Evolutionary conservation across 1,140 invertebrate genomes (phyloP).

Genomic region (Drosophila simulans): DNA sequence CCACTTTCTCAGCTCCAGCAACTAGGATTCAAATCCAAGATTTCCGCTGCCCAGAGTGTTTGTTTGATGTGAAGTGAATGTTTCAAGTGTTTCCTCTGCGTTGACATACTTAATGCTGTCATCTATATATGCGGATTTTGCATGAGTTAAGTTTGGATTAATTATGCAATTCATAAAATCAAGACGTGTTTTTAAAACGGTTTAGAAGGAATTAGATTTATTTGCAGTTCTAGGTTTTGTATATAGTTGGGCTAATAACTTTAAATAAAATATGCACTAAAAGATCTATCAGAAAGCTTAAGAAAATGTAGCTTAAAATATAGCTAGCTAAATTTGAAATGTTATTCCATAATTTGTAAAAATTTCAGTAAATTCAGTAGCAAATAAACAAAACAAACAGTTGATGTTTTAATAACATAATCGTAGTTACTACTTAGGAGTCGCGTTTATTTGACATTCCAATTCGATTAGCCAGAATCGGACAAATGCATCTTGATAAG

Average conservation of each 20-base stretch:
- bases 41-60: slow-evolving; percentile 5
- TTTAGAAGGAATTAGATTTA: not conserved
- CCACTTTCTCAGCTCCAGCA: not conserved
- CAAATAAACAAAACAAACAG: too few species aligned
- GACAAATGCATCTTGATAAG: slow-evolving; percentile 2
- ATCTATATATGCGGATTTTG: not conserved
- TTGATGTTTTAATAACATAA: too few species aligned
- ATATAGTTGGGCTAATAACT: too few species aligned
- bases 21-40: not conserved
- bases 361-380: too few species aligned
- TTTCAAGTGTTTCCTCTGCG: not conserved
- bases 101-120: not conserved
- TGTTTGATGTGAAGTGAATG: not conserved
- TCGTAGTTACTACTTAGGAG: not conserved
- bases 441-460: not conserved
- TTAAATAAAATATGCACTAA: too few species aligned
- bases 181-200: not conserved
- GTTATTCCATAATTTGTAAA: too few species aligned
- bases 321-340: too few species aligned
- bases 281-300: too few species aligned
- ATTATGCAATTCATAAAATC: too few species aligned
- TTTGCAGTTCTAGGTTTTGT: too few species aligned
- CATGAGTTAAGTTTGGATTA: not conserved
- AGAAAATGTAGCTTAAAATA: too few species aligned
- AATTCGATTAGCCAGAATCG: not conserved